These are phyloP conservation scores for Pygoscelis adeliae DNA, from an alignment of 2,113 vertebrate genomes.

Conservation along the genomic window DNA sequence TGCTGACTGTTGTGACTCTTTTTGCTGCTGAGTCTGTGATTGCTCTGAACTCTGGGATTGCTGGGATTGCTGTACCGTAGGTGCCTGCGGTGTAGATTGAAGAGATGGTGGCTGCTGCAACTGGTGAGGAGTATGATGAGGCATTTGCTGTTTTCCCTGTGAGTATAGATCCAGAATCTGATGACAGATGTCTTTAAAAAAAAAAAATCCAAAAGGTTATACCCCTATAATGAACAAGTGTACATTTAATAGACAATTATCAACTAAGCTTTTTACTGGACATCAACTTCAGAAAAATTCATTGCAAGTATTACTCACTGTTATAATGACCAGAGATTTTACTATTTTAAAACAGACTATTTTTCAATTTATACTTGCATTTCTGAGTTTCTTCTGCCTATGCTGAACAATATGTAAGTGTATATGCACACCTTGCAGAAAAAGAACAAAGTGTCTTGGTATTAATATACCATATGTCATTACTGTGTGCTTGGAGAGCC, in stretches of 20 bases:
- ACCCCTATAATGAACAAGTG: neutral
- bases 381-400: neutral
- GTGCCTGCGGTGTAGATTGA: constrained; percentile 74
- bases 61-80: constrained; percentile 65
- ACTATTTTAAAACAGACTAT: neutral
- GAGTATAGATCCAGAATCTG: constrained; percentile 98
- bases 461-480: neutral
- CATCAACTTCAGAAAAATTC: neutral
- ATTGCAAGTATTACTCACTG: neutral
- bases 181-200: constrained; percentile 91
- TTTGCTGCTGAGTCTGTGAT: constrained; percentile 67
- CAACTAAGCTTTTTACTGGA: neutral
- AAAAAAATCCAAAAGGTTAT: neutral
- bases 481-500: neutral
- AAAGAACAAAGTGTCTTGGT: neutral
- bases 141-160: constrained; percentile 97
- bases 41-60: constrained; percentile 70
- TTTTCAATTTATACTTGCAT: neutral
- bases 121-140: constrained; percentile 90
- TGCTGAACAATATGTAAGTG: neutral
- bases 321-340: neutral
- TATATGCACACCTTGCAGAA: neutral
- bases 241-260: neutral
- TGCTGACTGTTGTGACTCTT: constrained; percentile 67
- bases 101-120: constrained; percentile 79